These are phyloP conservation scores for Urocyon cinereoargenteus DNA, from an alignment of 2,797 vertebrate genomes.

Conservation along the genomic window DNA sequence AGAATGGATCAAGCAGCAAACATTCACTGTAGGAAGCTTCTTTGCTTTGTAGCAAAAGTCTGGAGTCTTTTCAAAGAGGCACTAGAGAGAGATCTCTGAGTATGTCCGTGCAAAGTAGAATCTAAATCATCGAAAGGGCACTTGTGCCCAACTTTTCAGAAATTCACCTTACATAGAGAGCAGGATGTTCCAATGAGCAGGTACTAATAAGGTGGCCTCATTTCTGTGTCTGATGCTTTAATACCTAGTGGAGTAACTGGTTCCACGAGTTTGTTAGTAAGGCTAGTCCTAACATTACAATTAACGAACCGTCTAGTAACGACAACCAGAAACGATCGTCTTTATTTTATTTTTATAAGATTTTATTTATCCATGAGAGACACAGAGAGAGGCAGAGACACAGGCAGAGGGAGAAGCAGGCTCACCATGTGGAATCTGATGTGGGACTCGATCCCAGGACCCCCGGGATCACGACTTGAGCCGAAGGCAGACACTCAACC, in stretches of 20 bases:
- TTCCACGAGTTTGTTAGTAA: neutral
- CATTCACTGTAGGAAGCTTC: neutral
- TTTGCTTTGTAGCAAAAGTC: neutral
- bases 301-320: neutral
- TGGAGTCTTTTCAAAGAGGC: neutral
- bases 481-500: no score
- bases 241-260: neutral
- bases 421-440: no score
- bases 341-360: no score
- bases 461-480: no score
- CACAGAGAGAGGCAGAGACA: no score
- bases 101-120: neutral
- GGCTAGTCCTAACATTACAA: neutral
- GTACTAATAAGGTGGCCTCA: constrained; percentile 15
- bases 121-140: neutral
- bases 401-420: no score
- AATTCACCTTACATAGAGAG: neutral
- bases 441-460: no score
- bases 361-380: no score
- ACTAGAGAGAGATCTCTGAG: neutral
- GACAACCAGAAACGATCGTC: neutral
- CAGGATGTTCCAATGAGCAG: neutral
- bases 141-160: neutral
- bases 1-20: neutral
- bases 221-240: neutral